A percentile compares a stretch with the other conserved stretches of the same genome.
These are phyloP conservation scores for Python bivittatus DNA, from an alignment of 2,113 vertebrate genomes.

Conservation along the genomic window DNA sequence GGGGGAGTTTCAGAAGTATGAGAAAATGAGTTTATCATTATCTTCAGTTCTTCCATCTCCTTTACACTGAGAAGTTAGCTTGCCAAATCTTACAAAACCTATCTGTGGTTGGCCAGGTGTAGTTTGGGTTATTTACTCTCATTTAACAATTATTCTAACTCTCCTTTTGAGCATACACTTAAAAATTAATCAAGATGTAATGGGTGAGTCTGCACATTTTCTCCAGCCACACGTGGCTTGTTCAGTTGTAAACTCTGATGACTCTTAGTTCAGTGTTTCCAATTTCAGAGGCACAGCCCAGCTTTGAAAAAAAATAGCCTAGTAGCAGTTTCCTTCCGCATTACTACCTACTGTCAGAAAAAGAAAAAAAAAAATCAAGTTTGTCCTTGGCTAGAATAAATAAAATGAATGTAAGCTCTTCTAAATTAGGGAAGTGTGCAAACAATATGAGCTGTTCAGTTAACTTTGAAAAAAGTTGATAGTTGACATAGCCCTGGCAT, in stretches of 20 bases:
- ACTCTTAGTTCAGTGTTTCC: neutral
- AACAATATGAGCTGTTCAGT: neutral
- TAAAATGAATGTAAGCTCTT: neutral
- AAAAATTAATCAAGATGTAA: neutral
- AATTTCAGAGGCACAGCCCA: neutral
- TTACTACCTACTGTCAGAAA: neutral
- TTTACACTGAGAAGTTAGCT: neutral
- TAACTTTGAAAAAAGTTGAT: neutral
- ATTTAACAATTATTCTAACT: neutral
- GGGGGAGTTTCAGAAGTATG: too few species aligned
- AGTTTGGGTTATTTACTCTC: neutral
- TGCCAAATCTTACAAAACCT: neutral
- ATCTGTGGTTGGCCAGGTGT: neutral
- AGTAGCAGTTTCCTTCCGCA: neutral
- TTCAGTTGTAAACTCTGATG: neutral
- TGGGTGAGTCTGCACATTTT: neutral
- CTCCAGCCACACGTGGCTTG: neutral
- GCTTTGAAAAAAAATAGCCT: neutral
- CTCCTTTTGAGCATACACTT: neutral
- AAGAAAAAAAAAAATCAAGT: neutral
- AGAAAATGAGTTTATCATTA: neutral
- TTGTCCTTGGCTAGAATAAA: slow-evolving; percentile 7
- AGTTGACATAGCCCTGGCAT: neutral
- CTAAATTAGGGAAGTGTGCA: neutral
- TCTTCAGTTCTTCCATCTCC: neutral